Evolutionary conservation across 2,113 vertebrate genomes (phyloP).

Genomic region (cat (Felis catus)): F.catus_Fca126_mat1.0 CM031423.1:34523501-34524000

Average conservation of each 20-base stretch:
- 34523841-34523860: background rate
- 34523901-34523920: background rate
- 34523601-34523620: background rate
- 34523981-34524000: background rate
- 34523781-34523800: background rate
- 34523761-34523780: background rate
- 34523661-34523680: too few relatives aligned
- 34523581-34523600: background rate
- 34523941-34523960: too few relatives aligned
- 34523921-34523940: background rate
- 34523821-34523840: background rate
- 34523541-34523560: background rate
- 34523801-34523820: background rate
- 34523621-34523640: background rate
- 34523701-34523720: background rate
- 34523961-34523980: rapidly evolving
- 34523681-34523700: rapidly evolving
- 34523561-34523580: background rate
- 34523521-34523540: background rate
- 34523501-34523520: background rate
- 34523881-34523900: background rate
- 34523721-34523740: background rate
- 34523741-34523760: background rate
- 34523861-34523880: background rate
- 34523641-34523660: background rate